Conservation (phyloP, 2,797 vertebrate species). For the Syncerus caffer region DNA sequence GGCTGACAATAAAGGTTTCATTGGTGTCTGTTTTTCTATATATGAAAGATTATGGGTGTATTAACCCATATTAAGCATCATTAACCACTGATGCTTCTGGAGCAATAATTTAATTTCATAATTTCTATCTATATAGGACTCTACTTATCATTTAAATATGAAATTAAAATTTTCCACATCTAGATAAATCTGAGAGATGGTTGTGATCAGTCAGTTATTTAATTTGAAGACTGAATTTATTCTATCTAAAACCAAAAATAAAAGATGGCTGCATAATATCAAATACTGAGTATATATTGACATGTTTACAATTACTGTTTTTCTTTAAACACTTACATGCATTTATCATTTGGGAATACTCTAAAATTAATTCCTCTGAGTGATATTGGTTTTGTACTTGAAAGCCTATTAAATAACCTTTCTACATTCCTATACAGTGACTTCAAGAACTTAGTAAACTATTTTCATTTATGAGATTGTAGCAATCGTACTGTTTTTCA, state of each 20-base stretch:
- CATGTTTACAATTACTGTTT: not conserved
- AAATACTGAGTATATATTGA: not conserved
- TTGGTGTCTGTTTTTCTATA: not conserved
- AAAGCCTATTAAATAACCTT: not conserved
- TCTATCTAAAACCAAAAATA: not conserved
- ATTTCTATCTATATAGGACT: not conserved
- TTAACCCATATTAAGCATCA: not conserved
- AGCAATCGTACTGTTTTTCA: not conserved
- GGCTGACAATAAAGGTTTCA: not conserved
- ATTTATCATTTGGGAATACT: not conserved
- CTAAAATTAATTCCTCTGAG: not conserved
- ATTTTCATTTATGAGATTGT: not conserved
- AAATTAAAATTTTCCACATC: not conserved
- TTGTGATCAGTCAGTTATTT: not conserved
- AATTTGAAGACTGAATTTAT: conserved; percentile 25
- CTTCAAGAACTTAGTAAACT: not conserved
- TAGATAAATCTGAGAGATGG: not conserved
- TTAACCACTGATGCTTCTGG: not conserved
- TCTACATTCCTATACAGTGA: not conserved
- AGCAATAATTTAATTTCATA: not conserved
- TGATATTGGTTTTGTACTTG: not conserved
- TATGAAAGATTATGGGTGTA: not conserved
- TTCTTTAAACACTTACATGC: not conserved
- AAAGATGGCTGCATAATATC: not conserved
- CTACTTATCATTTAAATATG: not conserved